Evolutionary conservation across 1,140 invertebrate genomes (phyloP), one percentile per base, ranked within the genome.

Genomic region (Papilio polytes): DNA sequence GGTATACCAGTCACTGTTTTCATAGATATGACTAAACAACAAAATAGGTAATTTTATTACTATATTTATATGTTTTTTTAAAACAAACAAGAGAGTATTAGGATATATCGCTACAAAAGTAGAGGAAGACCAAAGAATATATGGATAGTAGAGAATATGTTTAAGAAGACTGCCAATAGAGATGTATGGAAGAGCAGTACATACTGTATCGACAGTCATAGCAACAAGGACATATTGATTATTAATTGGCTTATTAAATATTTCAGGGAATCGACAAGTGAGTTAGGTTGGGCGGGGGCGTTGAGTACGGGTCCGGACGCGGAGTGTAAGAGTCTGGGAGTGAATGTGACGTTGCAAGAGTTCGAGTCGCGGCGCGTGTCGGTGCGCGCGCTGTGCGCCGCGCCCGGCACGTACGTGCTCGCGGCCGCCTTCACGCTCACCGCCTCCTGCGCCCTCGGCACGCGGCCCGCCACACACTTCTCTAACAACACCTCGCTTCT

Each of bases 351-450:
- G 7, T 83, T 95, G 48, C 84, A 87, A 41, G 85, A 90, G 74
- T 91, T 93, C 77, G 89, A 93, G 82, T 89, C 91, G 15, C 87
- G 89, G 13, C 85, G 86, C 7, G 83, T 95, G 44, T 84, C 88
- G 70, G 87, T 95, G 44, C 89, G 89, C 8, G 92, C 91, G 0
- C 76, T 94, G 48, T 92, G 91, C 80, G 94, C 93, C 2, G 87
- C 89, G 20, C 95, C 94, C 9, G 94, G 95, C 12, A 93, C 92
- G 8, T 95, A 94, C 83, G 87, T 91, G 9, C 86, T 94, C n/a
- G 94, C 92, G 15, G 86, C 89, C 20, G 91, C 90, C 3, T 91
- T 94, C 84, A 82, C 87, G 12, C 82, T 92, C 18, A 86, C 86
- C 63, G 88, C 89, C 9, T 74, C 77, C 3, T 74, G 79, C 20